These are phyloP conservation scores for Dicrostonyx torquatus DNA, from an alignment of 2,797 vertebrate genomes.

Conservation along the genomic window DNA sequence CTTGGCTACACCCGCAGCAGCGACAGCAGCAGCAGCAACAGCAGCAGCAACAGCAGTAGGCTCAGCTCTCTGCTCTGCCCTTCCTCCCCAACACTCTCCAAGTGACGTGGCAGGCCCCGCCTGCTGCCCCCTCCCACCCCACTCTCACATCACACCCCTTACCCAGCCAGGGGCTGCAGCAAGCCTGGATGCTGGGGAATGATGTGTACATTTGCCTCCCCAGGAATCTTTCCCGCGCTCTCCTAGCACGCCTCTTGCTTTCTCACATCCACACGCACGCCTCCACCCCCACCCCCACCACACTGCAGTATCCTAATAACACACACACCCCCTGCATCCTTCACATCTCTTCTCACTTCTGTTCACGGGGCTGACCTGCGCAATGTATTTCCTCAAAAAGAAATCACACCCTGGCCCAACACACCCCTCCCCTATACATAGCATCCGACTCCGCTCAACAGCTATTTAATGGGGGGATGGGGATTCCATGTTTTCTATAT, in stretches of 20 bases:
- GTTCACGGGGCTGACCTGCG: slow-evolving; percentile 49
- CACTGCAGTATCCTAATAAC: neutral
- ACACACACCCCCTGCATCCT: slow-evolving; percentile 58
- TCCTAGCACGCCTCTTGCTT: slow-evolving; percentile 51
- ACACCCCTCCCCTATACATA: neutral
- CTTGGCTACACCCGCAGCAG: slow-evolving; percentile 44
- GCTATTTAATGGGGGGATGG: neutral
- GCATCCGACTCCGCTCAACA: neutral
- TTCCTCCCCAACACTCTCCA: slow-evolving; percentile 57
- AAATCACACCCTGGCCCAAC: neutral
- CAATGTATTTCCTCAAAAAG: slow-evolving; percentile 46
- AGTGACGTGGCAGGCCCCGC: slow-evolving; percentile 71
- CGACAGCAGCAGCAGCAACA: slow-evolving; percentile 43
- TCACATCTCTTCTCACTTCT: neutral
- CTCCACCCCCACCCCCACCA: slow-evolving; percentile 1
- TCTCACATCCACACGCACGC: slow-evolving; percentile 1
- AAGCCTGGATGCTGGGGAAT: neutral
- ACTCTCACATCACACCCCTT: slow-evolving; percentile 68
- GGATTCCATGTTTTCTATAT: neutral
- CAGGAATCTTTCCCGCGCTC: slow-evolving; percentile 69
- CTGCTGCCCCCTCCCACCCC: slow-evolving; percentile 75
- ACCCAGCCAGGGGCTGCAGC: slow-evolving; percentile 58
- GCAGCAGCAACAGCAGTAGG: slow-evolving; percentile 31
- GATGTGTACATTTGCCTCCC: neutral
- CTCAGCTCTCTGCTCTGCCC: slow-evolving; percentile 62